A percentile compares a stretch with the other conserved stretches of the same genome.
phyloP scores from a whole-genome alignment of 2,888 invertebrate species.

The Lypha dubia region DNA sequence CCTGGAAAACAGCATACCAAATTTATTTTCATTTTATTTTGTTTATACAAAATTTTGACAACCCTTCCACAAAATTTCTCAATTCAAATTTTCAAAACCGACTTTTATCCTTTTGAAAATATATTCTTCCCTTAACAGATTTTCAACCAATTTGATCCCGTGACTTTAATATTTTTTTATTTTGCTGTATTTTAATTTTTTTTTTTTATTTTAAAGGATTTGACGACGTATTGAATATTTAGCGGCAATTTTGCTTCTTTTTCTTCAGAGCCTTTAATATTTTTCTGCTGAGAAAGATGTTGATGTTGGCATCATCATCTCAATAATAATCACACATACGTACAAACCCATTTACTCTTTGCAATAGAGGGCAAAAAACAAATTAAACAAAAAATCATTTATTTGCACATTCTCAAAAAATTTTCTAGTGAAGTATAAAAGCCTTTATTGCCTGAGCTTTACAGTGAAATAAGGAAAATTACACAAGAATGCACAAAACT shows the following conservation, averaged over 20 bases:
- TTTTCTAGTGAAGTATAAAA: conserved; percentile 48
- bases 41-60: no score
- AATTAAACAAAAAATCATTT: conserved; percentile 5
- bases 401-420: conserved; percentile 21
- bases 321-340: background rate
- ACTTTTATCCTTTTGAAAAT: background rate
- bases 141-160: background rate
- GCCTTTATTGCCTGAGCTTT: conserved; percentile 4
- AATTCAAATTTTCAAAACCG: no score
- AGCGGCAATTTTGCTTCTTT: background rate
- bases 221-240: conserved; percentile 10
- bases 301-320: conserved; percentile 23
- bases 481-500: background rate
- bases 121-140: background rate
- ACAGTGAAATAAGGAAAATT: background rate
- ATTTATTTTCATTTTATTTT: no score
- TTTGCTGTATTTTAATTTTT: background rate
- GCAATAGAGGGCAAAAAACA: background rate
- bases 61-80: no score
- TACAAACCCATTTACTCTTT: background rate
- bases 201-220: background rate
- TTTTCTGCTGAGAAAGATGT: background rate
- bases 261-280: conserved; percentile 5
- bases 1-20: no score
- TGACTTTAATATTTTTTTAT: background rate